These are phyloP conservation scores for Apocrypta bakeri DNA, from an alignment of 1,140 invertebrate genomes.

Conservation along the genomic window DNA sequence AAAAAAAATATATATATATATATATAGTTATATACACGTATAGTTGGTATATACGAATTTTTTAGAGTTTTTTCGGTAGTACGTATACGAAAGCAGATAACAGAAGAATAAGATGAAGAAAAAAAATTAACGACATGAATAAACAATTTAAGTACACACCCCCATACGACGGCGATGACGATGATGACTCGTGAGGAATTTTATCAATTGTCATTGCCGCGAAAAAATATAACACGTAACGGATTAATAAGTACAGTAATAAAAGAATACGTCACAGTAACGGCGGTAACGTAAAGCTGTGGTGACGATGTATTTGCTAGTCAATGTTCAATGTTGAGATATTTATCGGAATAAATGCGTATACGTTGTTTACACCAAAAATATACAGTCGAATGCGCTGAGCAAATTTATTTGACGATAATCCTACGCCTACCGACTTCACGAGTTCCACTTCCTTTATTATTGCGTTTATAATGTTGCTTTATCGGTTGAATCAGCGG, in stretches of 20 bases:
- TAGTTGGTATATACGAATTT: conserved; percentile 42
- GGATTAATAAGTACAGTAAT: conserved; percentile 43
- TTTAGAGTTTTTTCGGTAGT: conserved; percentile 48
- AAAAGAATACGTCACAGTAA: conserved; percentile 10
- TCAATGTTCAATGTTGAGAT: conserved; percentile 70
- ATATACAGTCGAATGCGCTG: background rate
- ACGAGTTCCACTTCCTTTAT: background rate
- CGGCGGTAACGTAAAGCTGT: conserved; percentile 51
- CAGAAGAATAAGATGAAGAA: background rate
- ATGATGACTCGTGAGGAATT: conserved; percentile 29
- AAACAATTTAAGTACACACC: conserved; percentile 14
- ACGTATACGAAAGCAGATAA: conserved; percentile 4
- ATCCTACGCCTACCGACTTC: background rate
- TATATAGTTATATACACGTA: conserved; percentile 39
- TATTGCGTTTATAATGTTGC: background rate
- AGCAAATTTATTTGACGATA: background rate
- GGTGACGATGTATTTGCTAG: conserved; percentile 65
- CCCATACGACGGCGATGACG: conserved; percentile 20
- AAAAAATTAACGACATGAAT: conserved; percentile 32
- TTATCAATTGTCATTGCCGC: conserved; percentile 20
- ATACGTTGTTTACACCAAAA: conserved; percentile 68
- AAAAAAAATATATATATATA: conserved; percentile 32
- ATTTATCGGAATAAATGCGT: conserved; percentile 69
- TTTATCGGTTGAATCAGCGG: background rate
- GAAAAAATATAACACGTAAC: conserved; percentile 41